phyloP scores from a whole-genome alignment of 2,888 invertebrate genomes.

The Synergus gifuensis region DNA sequence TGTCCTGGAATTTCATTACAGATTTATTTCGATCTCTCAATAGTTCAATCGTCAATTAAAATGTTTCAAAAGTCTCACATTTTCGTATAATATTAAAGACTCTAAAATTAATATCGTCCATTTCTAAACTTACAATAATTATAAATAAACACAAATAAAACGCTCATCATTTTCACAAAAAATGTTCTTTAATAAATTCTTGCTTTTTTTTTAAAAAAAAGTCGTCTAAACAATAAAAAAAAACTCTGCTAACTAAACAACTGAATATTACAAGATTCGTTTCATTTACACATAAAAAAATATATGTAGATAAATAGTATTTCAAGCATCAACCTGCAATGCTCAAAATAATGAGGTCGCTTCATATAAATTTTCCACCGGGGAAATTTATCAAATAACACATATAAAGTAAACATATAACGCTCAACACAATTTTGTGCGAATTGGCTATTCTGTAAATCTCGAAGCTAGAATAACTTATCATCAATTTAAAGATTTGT shows the following conservation, averaged over 20 bases:
- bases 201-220: not conserved
- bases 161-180: not conserved
- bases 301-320: not conserved
- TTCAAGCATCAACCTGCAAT: not conserved
- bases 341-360: not conserved
- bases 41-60: too few relatives aligned
- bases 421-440: not conserved
- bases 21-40: too few relatives aligned
- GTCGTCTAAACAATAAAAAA: not conserved
- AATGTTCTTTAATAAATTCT: not conserved
- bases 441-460: not conserved
- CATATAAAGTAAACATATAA: not conserved
- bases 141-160: not conserved
- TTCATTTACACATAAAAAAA: not conserved
- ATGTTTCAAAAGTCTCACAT: too few relatives aligned
- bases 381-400: not conserved
- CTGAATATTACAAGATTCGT: not conserved
- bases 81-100: too few relatives aligned
- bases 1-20: rapidly evolving
- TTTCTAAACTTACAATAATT: too few relatives aligned
- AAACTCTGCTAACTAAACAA: not conserved
- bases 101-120: too few relatives aligned
- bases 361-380: not conserved
- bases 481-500: constrained; percentile 9
- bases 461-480: not conserved